Evolutionary conservation across 2,888 invertebrate species (phyloP).

Genomic region (Steinernema carpocapsae): DNA sequence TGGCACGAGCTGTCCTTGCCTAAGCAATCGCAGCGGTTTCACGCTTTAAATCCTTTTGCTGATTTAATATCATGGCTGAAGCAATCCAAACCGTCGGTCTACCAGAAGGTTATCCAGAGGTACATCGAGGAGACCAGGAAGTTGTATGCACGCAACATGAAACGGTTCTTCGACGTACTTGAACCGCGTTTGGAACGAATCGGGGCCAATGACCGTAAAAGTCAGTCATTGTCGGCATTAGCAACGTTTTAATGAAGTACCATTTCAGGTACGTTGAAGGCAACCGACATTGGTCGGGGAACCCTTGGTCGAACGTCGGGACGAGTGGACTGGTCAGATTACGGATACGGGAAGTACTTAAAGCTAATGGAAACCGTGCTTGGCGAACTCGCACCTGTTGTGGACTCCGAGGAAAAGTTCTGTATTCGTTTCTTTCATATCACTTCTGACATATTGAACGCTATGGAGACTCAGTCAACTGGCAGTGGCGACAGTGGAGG

Average conservation of each 20-base stretch:
- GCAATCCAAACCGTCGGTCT: slow-evolving; percentile 77
- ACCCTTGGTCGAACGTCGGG: neutral
- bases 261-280: neutral
- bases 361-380: slow-evolving; percentile 83
- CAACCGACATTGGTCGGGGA: slow-evolving; percentile 16
- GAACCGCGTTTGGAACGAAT: slow-evolving; percentile 28
- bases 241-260: neutral
- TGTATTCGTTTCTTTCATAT: slow-evolving; percentile 89
- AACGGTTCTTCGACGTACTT: slow-evolving; percentile 52
- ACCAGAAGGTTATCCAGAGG: slow-evolving; percentile 74
- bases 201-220: neutral
- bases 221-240: neutral
- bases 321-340: slow-evolving; percentile 22
- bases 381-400: slow-evolving; percentile 85
- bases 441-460: slow-evolving; percentile 72
- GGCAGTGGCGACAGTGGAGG: slow-evolving; percentile 53
- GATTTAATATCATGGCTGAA: slow-evolving; percentile 64
- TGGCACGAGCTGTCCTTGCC: slow-evolving; percentile 76
- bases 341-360: slow-evolving; percentile 32
- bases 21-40: slow-evolving; percentile 81
- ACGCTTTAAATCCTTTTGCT: slow-evolving; percentile 78
- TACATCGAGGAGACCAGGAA: slow-evolving; percentile 60
- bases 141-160: slow-evolving; percentile 60
- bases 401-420: slow-evolving; percentile 92
- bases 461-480: slow-evolving; percentile 57